Conservation (phyloP, 2,113 vertebrate genomes). For the Charadrius vociferus region DNA sequence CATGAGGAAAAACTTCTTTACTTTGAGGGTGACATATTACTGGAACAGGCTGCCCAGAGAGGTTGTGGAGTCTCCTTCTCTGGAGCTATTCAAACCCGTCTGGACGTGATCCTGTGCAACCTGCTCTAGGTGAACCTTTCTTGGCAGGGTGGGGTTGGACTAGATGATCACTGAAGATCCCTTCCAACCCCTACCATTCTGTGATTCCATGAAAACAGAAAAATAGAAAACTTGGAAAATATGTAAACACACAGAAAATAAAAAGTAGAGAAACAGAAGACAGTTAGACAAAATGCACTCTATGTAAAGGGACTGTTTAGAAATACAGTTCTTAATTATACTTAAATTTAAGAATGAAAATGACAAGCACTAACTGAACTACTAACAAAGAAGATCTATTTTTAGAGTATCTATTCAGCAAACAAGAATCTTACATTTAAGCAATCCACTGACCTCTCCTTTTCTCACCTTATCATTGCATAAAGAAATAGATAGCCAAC, state of each 20-base stretch:
- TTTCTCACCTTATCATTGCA: neutral
- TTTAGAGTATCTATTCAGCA: neutral
- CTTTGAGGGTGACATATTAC: no score
- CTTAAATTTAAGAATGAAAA: neutral
- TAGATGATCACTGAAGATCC: no score
- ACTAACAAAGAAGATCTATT: neutral
- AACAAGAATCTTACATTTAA: neutral
- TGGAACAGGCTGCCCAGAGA: no score
- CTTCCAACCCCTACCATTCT: no score
- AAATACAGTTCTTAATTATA: neutral
- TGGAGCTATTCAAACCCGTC: no score
- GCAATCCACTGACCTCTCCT: neutral
- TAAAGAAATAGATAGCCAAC: neutral
- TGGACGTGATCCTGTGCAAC: no score
- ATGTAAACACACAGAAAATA: neutral
- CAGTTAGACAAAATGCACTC: neutral
- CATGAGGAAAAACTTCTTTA: no score
- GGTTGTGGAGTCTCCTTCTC: no score
- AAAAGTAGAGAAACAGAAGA: neutral
- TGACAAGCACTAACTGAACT: neutral
- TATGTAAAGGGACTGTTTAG: neutral
- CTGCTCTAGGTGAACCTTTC: no score
- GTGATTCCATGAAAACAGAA: neutral
- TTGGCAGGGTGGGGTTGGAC: no score
- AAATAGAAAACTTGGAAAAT: neutral